A percentile compares a stretch with the other conserved stretches of the same genome.
phyloP scores from a whole-genome alignment of 2,797 vertebrate genomes.

The Scolopax rusticola region DNA sequence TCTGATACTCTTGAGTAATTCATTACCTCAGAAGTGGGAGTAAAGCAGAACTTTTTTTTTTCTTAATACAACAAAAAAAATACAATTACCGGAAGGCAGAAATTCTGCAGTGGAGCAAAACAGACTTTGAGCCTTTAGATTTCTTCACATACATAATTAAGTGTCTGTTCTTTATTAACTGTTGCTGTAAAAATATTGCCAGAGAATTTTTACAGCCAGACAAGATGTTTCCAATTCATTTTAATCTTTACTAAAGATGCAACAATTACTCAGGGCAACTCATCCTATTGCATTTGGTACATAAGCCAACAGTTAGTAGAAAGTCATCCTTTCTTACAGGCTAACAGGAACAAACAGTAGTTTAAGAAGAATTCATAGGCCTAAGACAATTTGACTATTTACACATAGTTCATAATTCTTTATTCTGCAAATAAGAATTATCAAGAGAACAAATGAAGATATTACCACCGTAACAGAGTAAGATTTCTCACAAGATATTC shows the following conservation, averaged over 20 bases:
- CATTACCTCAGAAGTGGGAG: background rate
- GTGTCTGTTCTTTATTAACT: background rate
- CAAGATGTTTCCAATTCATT: background rate
- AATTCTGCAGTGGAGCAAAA: background rate
- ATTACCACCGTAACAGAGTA: rapidly evolving
- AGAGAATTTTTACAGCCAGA: background rate
- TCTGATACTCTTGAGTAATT: background rate
- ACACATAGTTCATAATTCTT: background rate
- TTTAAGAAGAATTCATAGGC: background rate
- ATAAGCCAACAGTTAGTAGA: background rate
- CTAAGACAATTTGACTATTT: background rate
- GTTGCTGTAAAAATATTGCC: background rate
- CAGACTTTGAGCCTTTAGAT: background rate
- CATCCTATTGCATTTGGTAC: background rate
- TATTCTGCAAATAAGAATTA: background rate
- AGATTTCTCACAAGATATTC: background rate
- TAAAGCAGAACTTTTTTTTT: background rate
- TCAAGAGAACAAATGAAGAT: background rate
- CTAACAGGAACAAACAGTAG: background rate
- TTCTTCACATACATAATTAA: background rate
- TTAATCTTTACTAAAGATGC: background rate
- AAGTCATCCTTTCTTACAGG: background rate
- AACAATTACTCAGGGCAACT: background rate
- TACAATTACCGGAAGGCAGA: background rate
- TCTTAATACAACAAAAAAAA: background rate